phyloP scores from a whole-genome alignment of 2,888 invertebrate species.

The Keiferia lycopersicella region DNA sequence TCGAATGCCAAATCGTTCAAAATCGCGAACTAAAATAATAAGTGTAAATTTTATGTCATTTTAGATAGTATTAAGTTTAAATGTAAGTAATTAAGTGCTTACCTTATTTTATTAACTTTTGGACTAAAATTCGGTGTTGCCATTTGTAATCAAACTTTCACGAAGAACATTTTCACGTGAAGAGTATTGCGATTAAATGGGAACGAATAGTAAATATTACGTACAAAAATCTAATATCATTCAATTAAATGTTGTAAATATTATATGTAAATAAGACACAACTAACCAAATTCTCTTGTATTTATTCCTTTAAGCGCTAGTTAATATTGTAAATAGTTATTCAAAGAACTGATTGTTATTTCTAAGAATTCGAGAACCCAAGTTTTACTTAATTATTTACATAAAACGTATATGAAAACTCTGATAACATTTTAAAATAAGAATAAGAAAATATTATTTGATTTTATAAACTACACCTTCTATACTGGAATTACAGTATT shows the following conservation, averaged over 20 bases:
- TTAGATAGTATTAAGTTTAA: conserved; percentile 16
- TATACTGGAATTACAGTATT: too few species aligned
- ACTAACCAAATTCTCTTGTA: conserved; percentile 58
- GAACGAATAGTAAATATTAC: conserved; percentile 52
- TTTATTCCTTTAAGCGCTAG: conserved; percentile 61
- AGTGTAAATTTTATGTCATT: conserved; percentile 34
- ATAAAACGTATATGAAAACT: too few species aligned
- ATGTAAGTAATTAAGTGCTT: conserved; percentile 7
- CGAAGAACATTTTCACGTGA: not conserved
- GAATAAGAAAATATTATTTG: too few species aligned
- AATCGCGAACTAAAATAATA: conserved; percentile 35
- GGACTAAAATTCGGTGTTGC: conserved; percentile 12
- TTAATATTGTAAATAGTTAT: conserved; percentile 65
- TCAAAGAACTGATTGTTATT: conserved; percentile 50
- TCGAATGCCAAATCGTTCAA: conserved; percentile 64
- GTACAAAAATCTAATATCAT: conserved; percentile 73
- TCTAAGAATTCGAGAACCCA: conserved; percentile 4
- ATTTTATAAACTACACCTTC: too few species aligned
- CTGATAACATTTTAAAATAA: too few species aligned
- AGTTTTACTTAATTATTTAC: conserved; percentile 1
- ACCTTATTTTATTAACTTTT: conserved; percentile 19
- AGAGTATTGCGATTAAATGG: not conserved
- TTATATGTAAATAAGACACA: conserved; percentile 66
- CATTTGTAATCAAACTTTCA: not conserved
- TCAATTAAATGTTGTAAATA: conserved; percentile 61